Evolutionary conservation across 2,797 vertebrate genomes (phyloP).

Genomic region (Falco concolor): DNA sequence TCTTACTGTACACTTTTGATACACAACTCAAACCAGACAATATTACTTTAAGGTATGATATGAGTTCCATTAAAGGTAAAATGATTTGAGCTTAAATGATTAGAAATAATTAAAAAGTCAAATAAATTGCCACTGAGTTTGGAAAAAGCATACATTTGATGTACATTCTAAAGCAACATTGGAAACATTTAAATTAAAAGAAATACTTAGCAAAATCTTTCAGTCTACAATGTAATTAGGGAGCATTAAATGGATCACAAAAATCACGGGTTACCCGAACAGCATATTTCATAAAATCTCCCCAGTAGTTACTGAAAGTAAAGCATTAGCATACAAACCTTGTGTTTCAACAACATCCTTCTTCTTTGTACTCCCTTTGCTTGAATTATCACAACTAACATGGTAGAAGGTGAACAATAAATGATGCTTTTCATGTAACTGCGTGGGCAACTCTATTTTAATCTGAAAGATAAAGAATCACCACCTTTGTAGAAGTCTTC

Average conservation of each 20-base stretch:
- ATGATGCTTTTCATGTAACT: constrained; percentile 93
- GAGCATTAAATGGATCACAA: neutral
- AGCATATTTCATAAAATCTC: neutral
- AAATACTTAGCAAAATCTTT: neutral
- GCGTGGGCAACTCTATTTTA: constrained; percentile 93
- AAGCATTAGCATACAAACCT: constrained; percentile 71
- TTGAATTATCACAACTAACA: constrained; percentile 93
- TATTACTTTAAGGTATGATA: neutral
- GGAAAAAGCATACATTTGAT: neutral
- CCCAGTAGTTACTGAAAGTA: neutral
- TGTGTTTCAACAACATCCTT: constrained; percentile 89
- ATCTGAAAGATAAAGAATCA: constrained; percentile 76
- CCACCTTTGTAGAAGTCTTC: neutral
- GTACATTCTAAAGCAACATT: neutral
- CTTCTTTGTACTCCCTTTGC: constrained; percentile 89
- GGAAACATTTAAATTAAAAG: neutral
- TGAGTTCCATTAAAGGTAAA: neutral
- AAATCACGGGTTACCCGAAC: neutral
- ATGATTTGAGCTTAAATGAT: neutral
- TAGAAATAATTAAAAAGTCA: neutral
- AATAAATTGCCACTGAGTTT: neutral
- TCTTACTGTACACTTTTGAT: neutral
- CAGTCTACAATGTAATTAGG: neutral
- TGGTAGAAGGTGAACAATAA: constrained; percentile 95
- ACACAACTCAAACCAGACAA: neutral